Percentiles rank a stretch among this genome's conserved stretches.
Evolutionary conservation across 2,113 vertebrate species (phyloP).

Genomic region (Forbesichthys agassizii): DNA sequence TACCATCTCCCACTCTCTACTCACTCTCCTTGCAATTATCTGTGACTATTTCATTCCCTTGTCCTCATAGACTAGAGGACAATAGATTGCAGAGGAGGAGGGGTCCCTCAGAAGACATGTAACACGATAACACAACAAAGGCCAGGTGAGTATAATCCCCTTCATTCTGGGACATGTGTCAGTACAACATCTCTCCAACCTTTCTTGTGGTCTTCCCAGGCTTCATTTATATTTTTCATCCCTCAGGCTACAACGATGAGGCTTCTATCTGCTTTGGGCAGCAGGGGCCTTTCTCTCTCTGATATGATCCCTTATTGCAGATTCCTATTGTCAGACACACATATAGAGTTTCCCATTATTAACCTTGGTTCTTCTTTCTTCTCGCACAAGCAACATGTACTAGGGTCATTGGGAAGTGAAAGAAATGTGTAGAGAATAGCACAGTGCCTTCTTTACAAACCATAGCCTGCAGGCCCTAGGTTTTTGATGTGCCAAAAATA

Average conservation of each 20-base stretch:
- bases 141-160: constrained; percentile 57
- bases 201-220: constrained; percentile 72
- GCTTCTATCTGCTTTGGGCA: constrained; percentile 72
- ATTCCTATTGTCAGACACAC: constrained; percentile 64
- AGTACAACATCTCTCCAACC: constrained; percentile 55
- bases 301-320: constrained; percentile 69
- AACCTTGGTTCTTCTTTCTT: constrained; percentile 60
- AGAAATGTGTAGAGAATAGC: constrained; percentile 64
- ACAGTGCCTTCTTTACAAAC: constrained; percentile 47
- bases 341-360: constrained; percentile 77
- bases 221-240: constrained; percentile 41
- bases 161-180: constrained; percentile 75
- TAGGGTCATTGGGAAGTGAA: constrained; percentile 45
- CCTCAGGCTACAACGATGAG: constrained; percentile 63
- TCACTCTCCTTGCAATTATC: constrained; percentile 49
- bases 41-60: constrained; percentile 59
- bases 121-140: constrained; percentile 80
- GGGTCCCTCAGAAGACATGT: constrained; percentile 60
- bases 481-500: constrained; percentile 44
- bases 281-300: constrained; percentile 51
- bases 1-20: constrained; percentile 52
- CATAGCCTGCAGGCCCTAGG: constrained; percentile 43
- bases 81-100: constrained; percentile 53
- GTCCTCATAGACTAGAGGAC: constrained; percentile 55
- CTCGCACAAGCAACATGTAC: constrained; percentile 56